phyloP scores from a whole-genome alignment of 2,797 vertebrate species.

The Hafferia zeledoni region DNA sequence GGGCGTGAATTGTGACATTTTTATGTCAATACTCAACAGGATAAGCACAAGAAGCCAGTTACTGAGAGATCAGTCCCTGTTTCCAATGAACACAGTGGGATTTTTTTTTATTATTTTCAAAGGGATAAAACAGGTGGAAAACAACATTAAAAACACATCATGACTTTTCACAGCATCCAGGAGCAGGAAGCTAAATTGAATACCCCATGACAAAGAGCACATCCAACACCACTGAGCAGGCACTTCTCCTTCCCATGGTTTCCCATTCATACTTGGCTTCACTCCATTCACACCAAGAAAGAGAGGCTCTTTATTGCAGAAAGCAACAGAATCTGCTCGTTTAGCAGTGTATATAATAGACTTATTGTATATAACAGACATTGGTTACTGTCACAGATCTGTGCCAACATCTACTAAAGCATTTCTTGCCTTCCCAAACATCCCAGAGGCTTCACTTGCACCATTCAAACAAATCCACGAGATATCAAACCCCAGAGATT shows the following conservation, averaged over 20 bases:
- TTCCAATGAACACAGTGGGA: background rate
- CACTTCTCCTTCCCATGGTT: constrained; percentile 28
- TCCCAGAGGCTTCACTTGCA: background rate
- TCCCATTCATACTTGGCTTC: constrained; percentile 29
- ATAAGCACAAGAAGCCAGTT: background rate
- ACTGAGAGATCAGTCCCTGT: background rate
- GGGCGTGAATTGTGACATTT: background rate
- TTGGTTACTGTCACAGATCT: background rate
- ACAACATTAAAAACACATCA: constrained; percentile 3
- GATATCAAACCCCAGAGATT: constrained; percentile 39
- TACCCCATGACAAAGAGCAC: background rate
- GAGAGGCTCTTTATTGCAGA: constrained; percentile 23
- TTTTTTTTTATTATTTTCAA: background rate
- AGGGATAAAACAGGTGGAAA: constrained; percentile 39
- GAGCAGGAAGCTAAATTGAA: background rate
- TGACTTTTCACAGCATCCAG: constrained; percentile 2
- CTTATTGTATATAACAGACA: constrained; percentile 18
- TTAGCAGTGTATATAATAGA: background rate
- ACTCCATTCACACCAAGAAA: background rate
- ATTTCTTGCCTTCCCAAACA: constrained; percentile 31
- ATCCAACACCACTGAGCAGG: background rate
- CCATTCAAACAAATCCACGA: constrained; percentile 17
- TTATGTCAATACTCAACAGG: background rate
- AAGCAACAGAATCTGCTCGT: background rate
- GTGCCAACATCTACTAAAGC: constrained; percentile 14